phyloP scores from a whole-genome alignment of 2,888 invertebrate species.

The Cremastinae sp. region DNA sequence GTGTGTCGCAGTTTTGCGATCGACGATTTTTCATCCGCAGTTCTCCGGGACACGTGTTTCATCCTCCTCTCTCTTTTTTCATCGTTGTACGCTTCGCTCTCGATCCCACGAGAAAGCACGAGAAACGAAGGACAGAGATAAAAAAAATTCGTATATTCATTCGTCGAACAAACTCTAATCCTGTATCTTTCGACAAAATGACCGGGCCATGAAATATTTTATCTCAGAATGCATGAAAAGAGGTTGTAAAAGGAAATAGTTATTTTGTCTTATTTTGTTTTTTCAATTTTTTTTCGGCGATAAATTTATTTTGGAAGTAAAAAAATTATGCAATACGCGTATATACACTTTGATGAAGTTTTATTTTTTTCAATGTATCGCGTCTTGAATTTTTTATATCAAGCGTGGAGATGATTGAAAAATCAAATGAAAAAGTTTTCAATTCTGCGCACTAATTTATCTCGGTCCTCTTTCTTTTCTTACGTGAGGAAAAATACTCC shows the following conservation, averaged over 20 bases:
- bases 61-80: conserved; percentile 9
- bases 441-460: conserved; percentile 12
- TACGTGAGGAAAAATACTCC: conserved; percentile 43
- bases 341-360: no score
- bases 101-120: conserved; percentile 25
- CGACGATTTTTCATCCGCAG: conserved; percentile 59
- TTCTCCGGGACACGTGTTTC: conserved; percentile 37
- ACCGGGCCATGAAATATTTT: conserved; percentile 38
- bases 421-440: neutral
- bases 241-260: conserved; percentile 40
- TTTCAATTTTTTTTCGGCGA: conserved; percentile 1
- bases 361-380: no score
- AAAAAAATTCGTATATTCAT: conserved; percentile 58
- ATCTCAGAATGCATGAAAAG: conserved; percentile 16
- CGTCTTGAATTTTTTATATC: no score
- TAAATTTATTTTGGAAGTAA: no score
- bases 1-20: conserved; percentile 52
- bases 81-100: neutral
- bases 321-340: no score
- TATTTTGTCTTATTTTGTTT: conserved; percentile 19
- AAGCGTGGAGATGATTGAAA: no score
- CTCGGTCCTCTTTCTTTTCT: conserved; percentile 18
- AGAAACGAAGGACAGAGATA: conserved; percentile 22
- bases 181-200: conserved; percentile 40
- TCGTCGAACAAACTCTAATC: conserved; percentile 38